Base-by-base conservation (phyloP, 2,113 vertebrate genomes). In the Motacilla alba region DNA sequence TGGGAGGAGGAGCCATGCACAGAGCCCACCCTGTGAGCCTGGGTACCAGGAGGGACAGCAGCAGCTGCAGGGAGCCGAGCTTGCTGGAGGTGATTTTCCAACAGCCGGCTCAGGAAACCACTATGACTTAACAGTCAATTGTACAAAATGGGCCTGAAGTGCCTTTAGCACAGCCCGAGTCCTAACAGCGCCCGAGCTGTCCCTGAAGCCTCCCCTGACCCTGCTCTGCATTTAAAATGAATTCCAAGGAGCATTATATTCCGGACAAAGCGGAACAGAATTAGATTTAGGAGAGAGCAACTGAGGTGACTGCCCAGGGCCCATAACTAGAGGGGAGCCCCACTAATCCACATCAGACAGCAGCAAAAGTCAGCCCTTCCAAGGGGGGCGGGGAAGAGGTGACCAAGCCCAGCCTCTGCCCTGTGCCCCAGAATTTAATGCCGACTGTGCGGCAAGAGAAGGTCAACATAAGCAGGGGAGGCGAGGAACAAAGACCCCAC, bases 161-260 rank as follows among this genome's bases (percentile, higher is more conserved):
- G 83, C 59, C 79, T 67, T 50, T 33, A 77, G 64, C 64, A 75
- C 14, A 91, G 44, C 47, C 68, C 19, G 10, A 76, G 56, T 11
- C 64, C 91, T 47, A 75, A 63, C 9, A 83, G 63, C 59, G 87
- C 52, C 80, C 7, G 2, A 93, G 76, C 76, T 53, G 46, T 24
- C 64, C 80, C 88, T 44, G 56, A 74, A 93, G 83, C 81, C 79
- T 92, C 47, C 68, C 59, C 59, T 93, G 85, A 88, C 85, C 85
- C 83, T 92, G 49, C 76, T 93, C 93, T 92, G 94, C 92, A 92
- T 94, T 94, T 95, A 93, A 94, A 90, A 96, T 87, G 12, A 88
- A 94, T 97, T 97, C 90, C 88, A 93, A 41, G 52, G 52, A 94
- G 69, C 68, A 81, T 92, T 94, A 90, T 83, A 77, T 75, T 58